Evolutionary conservation across 1,140 invertebrate genomes (phyloP).

Genomic region (Acyrthosiphon pisum): DNA sequence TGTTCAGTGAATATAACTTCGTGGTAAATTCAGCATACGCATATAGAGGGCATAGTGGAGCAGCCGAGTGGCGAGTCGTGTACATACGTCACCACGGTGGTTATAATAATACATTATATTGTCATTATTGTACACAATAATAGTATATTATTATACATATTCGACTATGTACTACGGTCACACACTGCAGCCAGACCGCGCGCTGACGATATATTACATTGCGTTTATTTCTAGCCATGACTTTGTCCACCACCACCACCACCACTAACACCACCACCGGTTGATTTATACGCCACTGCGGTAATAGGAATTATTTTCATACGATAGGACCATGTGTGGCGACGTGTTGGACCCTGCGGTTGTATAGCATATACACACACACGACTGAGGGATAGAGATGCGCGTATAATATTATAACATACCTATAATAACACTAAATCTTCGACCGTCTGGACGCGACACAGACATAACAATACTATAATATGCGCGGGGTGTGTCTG

Average conservation of each 20-base stretch:
- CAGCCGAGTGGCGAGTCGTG: neutral
- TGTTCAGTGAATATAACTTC: no score
- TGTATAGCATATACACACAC: neutral
- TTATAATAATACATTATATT: neutral
- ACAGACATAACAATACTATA: neutral
- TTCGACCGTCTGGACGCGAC: neutral
- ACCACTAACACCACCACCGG: no score
- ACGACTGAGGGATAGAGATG: neutral
- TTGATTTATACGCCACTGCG: neutral
- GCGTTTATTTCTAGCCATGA: neutral
- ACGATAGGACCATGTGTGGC: neutral
- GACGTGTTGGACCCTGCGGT: neutral
- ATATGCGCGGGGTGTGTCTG: neutral
- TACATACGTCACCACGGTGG: neutral
- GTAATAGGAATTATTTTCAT: conserved; percentile 18
- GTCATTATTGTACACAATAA: conserved; percentile 17
- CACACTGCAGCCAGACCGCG: neutral
- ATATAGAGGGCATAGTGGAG: neutral
- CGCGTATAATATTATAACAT: neutral
- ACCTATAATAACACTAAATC: neutral
- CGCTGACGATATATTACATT: neutral
- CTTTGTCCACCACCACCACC: neutral
- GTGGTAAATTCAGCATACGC: no score
- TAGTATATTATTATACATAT: neutral
- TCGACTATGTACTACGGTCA: neutral